Evolutionary conservation across 2,113 vertebrate genomes (phyloP).

Genomic region (Rhynchomys soricoides): DNA sequence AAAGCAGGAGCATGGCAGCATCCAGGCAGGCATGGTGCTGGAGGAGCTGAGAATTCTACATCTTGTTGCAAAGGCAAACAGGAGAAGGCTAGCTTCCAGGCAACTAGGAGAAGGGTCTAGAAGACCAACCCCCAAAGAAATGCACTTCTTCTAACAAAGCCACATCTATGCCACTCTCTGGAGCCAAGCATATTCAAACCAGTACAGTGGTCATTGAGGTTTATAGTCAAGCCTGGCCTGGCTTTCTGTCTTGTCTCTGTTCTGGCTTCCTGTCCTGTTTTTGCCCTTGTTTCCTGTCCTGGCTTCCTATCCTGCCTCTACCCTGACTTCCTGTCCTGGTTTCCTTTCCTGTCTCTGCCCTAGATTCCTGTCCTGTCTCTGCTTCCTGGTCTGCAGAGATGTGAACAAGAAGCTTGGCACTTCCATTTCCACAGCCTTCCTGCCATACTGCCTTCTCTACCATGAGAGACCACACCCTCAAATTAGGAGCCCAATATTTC

Average conservation of each 20-base stretch:
- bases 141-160: too few species aligned
- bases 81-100: too few species aligned
- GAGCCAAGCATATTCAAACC: too few species aligned
- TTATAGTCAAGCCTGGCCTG: not conserved
- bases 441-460: not conserved
- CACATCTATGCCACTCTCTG: too few species aligned
- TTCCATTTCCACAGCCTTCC: not conserved
- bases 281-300: not conserved
- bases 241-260: not conserved
- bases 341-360: not conserved
- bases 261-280: not conserved
- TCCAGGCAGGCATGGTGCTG: too few species aligned
- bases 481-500: not conserved
- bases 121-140: too few species aligned
- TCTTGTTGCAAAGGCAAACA: too few species aligned
- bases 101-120: too few species aligned
- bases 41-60: too few species aligned
- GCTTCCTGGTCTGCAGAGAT: not conserved
- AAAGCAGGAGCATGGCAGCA: too few species aligned
- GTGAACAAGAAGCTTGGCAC: not conserved
- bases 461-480: not conserved
- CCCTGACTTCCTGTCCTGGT: not conserved
- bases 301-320: not conserved
- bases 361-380: not conserved
- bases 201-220: not conserved